phyloP scores from a whole-genome alignment of 92 coral and sea anemone genomes.

The Palythoa heliodiscus region DNA sequence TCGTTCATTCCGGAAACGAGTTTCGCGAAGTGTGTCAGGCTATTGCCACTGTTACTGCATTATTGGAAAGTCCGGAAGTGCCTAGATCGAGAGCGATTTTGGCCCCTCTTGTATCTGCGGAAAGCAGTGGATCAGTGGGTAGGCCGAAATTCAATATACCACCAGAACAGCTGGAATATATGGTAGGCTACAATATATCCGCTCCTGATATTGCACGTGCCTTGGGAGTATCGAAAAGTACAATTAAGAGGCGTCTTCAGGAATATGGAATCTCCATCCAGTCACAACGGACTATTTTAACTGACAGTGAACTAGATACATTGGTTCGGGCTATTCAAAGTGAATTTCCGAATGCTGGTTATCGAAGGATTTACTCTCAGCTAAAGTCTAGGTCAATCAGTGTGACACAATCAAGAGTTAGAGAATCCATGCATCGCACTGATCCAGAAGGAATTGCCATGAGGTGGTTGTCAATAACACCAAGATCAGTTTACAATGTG shows the following conservation, averaged over 20 bases:
- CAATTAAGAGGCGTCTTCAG: conserved; percentile 60
- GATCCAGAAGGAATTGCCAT: conserved; percentile 73
- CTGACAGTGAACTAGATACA: conserved; percentile 48
- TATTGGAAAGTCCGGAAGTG: conserved; percentile 2
- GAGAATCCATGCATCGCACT: conserved; percentile 71
- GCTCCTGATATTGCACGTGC: conserved; percentile 17
- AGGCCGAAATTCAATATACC: not conserved
- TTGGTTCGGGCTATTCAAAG: conserved; percentile 54
- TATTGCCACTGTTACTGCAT: conserved; percentile 3
- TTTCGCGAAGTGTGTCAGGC: conserved; percentile 10
- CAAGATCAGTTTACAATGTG: conserved; percentile 59
- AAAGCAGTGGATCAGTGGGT: not conserved
- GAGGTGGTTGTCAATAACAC: conserved; percentile 74
- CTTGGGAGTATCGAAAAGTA: too few species aligned
- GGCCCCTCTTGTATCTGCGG: not conserved
- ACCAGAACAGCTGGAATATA: not conserved
- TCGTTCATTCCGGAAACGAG: conserved; percentile 14
- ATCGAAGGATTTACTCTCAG: conserved; percentile 66
- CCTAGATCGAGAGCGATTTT: not conserved
- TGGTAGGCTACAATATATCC: conserved; percentile 9
- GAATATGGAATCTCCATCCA: conserved; percentile 52
- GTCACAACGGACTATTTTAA: conserved; percentile 18
- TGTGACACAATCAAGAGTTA: conserved; percentile 58
- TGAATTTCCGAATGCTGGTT: conserved; percentile 65
- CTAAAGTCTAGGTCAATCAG: too few species aligned